Conservation (phyloP, 2,888 invertebrate species). For the Limnephilus marmoratus region DNA sequence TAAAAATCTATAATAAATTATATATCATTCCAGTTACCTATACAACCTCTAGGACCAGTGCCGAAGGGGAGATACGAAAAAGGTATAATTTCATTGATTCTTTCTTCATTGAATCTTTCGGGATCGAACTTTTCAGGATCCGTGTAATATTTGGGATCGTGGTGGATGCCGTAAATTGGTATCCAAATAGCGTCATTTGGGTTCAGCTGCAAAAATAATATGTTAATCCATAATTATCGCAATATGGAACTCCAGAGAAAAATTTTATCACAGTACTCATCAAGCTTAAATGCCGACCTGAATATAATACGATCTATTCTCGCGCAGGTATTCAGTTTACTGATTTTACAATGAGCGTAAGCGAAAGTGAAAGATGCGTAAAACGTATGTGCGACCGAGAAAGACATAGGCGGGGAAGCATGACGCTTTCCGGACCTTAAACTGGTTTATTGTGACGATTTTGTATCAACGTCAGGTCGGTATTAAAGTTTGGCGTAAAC, state of each 20-base stretch:
- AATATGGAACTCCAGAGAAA: neutral
- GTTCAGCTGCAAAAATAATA: slow-evolving; percentile 14
- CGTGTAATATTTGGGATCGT: slow-evolving; percentile 77
- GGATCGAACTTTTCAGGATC: slow-evolving; percentile 79
- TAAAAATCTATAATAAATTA: neutral
- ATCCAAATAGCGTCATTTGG: slow-evolving; percentile 67
- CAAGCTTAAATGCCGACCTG: too few species aligned
- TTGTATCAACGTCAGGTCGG: too few species aligned
- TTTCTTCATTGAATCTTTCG: slow-evolving; percentile 78
- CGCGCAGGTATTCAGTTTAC: too few species aligned
- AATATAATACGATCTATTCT: too few species aligned
- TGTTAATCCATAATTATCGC: neutral
- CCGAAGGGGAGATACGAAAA: slow-evolving; percentile 76
- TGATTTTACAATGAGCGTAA: too few species aligned
- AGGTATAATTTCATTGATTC: slow-evolving; percentile 71
- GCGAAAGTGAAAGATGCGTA: too few species aligned
- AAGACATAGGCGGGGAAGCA: too few species aligned
- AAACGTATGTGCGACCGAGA: too few species aligned
- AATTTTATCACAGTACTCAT: neutral
- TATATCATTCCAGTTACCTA: slow-evolving; percentile 70
- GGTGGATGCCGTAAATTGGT: slow-evolving; percentile 73
- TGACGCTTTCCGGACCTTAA: too few species aligned
- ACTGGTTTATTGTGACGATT: too few species aligned
- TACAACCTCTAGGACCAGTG: slow-evolving; percentile 74
- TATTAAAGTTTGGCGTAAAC: too few species aligned